Evolutionary conservation across 2,113 vertebrate species (phyloP).

Genomic region (Emydocephalus ijimae): DNA sequence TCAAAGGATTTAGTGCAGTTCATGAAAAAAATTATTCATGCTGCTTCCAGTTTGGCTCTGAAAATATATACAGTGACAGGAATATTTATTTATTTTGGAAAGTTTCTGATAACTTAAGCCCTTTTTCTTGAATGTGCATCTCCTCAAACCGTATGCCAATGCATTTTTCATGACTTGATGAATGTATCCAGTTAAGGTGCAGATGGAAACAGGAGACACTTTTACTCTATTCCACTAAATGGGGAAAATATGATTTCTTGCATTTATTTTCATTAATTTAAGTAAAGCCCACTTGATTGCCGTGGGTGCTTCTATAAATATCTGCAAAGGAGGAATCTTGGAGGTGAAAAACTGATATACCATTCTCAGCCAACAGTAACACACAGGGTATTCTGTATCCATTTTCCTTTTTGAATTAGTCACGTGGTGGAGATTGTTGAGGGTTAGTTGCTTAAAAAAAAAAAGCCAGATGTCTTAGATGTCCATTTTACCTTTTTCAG

Average conservation of each 20-base stretch:
- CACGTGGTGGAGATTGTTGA: constrained; percentile 1
- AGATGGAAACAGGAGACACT: constrained; percentile 39
- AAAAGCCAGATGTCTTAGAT: not conserved
- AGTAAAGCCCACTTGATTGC: constrained; percentile 14
- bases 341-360: not conserved
- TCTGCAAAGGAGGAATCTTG: constrained; percentile 37
- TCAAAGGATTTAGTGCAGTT: constrained; percentile 23
- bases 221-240: constrained; percentile 36
- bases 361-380: constrained; percentile 26
- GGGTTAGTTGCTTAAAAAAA: not conserved
- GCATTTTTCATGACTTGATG: not conserved
- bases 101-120: not conserved
- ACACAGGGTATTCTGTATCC: not conserved
- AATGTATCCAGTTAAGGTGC: constrained; percentile 18
- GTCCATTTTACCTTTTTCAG: not conserved
- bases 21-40: not conserved
- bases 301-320: constrained; percentile 41
- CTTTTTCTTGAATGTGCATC: not conserved
- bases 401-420: constrained; percentile 2
- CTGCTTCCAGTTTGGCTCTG: constrained; percentile 1
- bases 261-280: constrained; percentile 51
- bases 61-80: not conserved
- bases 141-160: not conserved
- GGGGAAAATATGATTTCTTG: constrained; percentile 39
- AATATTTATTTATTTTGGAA: constrained; percentile 30